These are phyloP conservation scores for Zosterops japonicus DNA, from an alignment of 2,113 vertebrate species.

Conservation along the genomic window DNA sequence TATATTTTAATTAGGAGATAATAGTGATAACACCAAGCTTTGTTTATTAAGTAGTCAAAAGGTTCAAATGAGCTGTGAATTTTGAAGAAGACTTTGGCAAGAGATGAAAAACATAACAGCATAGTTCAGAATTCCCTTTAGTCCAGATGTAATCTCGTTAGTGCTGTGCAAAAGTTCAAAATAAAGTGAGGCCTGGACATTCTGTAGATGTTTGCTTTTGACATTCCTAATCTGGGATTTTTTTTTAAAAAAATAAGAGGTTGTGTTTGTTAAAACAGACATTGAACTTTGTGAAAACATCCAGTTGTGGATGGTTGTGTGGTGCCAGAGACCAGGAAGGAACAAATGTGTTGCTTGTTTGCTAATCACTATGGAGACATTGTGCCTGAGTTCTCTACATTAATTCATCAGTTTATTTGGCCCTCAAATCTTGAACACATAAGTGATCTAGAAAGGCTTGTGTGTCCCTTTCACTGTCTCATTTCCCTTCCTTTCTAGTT, in stretches of 20 bases:
- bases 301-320: background rate
- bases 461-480: background rate
- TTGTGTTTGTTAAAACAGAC: background rate
- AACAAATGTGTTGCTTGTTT: background rate
- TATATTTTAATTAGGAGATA: slow-evolving; percentile 74
- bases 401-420: background rate
- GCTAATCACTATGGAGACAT: background rate
- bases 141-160: background rate
- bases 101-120: slow-evolving; percentile 20
- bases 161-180: background rate
- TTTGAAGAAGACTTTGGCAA: slow-evolving; percentile 55
- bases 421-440: background rate
- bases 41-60: slow-evolving; percentile 75
- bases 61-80: slow-evolving; percentile 70
- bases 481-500: background rate
- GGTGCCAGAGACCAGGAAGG: background rate
- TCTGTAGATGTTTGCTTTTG: background rate
- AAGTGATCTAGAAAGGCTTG: background rate
- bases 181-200: background rate
- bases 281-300: background rate
- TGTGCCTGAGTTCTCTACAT: background rate
- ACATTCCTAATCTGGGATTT: background rate
- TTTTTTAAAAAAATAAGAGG: background rate
- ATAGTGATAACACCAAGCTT: slow-evolving; percentile 65
- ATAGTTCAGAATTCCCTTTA: background rate